Conservation (phyloP, 2,113 vertebrate species). For the Rostratula benghalensis region DNA sequence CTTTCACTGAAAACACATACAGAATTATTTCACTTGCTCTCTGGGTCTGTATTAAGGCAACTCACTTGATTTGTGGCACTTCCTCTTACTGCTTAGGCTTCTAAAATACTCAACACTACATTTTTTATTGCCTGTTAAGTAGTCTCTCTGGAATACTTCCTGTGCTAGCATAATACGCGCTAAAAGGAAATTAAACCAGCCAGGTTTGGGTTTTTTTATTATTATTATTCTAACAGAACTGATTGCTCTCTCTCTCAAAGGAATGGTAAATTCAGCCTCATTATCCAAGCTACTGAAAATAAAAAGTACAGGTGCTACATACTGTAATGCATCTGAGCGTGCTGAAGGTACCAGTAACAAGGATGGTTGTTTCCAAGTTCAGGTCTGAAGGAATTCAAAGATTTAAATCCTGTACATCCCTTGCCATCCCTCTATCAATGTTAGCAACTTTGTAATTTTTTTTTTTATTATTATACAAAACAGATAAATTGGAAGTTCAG, state of each 20-base stretch:
- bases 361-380: not conserved
- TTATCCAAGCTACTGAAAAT: not conserved
- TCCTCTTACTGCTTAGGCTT: not conserved
- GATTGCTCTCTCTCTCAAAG: not conserved
- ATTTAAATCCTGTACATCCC: not conserved
- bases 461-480: not conserved
- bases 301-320: not conserved
- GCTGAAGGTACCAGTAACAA: not conserved
- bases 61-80: not conserved
- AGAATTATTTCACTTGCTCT: not conserved
- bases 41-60: not conserved
- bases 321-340: not conserved
- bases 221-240: not conserved
- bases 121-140: slow-evolving; percentile 7
- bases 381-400: not conserved
- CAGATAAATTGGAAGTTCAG: not conserved
- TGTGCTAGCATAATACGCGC: not conserved
- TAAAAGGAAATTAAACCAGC: slow-evolving; percentile 12
- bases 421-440: not conserved
- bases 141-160: slow-evolving; percentile 1
- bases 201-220: not conserved
- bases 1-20: not conserved
- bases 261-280: not conserved
- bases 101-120: not conserved
- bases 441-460: not conserved